Percentiles rank a stretch among this genome's conserved stretches.
Conservation (phyloP, 2,113 vertebrate genomes). For the Pimephales promelas region DNA sequence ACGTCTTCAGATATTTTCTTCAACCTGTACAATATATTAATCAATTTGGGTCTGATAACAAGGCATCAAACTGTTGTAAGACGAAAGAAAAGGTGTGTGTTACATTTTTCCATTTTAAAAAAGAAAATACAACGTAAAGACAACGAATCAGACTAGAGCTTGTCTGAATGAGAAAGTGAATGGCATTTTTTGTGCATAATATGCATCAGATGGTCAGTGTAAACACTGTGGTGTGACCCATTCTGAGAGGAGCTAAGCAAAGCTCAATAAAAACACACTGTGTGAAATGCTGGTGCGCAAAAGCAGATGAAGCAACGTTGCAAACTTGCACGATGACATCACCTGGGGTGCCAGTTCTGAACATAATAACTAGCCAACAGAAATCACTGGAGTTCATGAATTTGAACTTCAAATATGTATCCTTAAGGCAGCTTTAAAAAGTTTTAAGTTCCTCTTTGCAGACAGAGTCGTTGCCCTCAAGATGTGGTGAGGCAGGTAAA, state of each 20-base stretch:
- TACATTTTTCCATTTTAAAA: too few relatives aligned
- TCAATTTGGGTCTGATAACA: too few relatives aligned
- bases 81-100: too few relatives aligned
- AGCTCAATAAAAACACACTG: not conserved
- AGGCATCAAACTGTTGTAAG: too few relatives aligned
- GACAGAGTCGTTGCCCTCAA: not conserved
- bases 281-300: not conserved
- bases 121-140: not conserved
- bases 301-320: not conserved
- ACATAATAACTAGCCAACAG: not conserved
- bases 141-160: not conserved
- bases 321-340: not conserved
- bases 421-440: slow-evolving; percentile 33
- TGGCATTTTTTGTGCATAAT: not conserved
- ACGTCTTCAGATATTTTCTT: too few relatives aligned
- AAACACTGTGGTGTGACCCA: too few relatives aligned
- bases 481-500: not conserved
- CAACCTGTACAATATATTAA: too few relatives aligned
- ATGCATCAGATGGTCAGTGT: too few relatives aligned
- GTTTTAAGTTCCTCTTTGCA: slow-evolving; percentile 21
- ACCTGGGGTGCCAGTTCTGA: not conserved
- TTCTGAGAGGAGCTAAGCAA: not conserved
- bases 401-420: slow-evolving; percentile 30
- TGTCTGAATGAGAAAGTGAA: not conserved
- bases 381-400: slow-evolving; percentile 10